Conservation (phyloP, 2,797 vertebrate species). For the Menidia menidia region DNA sequence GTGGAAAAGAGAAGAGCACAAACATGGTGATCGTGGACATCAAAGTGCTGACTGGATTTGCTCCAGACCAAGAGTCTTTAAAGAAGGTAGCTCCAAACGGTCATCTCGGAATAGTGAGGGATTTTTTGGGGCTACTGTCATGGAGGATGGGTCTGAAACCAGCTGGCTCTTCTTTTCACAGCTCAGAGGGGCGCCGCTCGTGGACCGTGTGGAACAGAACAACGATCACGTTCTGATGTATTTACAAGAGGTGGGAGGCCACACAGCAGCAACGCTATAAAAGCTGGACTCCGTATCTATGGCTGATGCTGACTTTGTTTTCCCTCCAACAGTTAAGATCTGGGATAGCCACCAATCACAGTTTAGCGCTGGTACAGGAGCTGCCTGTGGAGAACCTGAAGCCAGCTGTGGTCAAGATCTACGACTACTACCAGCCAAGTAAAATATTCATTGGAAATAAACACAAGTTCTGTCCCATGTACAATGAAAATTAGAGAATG, state of each 20-base stretch:
- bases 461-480: too few species aligned
- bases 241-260: too few species aligned
- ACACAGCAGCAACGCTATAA: too few species aligned
- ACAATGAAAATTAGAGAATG: too few species aligned
- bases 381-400: slow-evolving; percentile 75
- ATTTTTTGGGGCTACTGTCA: too few species aligned
- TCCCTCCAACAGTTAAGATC: slow-evolving; percentile 65
- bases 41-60: slow-evolving; percentile 80
- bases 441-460: not conserved
- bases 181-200: too few species aligned
- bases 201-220: too few species aligned
- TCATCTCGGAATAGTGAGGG: too few species aligned
- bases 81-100: slow-evolving; percentile 38
- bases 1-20: slow-evolving; percentile 72
- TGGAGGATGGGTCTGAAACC: too few species aligned
- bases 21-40: slow-evolving; percentile 84
- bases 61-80: slow-evolving; percentile 62
- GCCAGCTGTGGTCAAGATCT: slow-evolving; percentile 78
- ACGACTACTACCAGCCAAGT: slow-evolving; percentile 85
- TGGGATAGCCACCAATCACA: slow-evolving; percentile 21
- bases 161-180: too few species aligned
- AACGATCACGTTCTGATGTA: too few species aligned
- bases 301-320: not conserved
- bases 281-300: slow-evolving; percentile 3
- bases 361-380: slow-evolving; percentile 64